phyloP scores from a whole-genome alignment of 2,888 invertebrate genomes.

The Eugnorisma glareosa region DNA sequence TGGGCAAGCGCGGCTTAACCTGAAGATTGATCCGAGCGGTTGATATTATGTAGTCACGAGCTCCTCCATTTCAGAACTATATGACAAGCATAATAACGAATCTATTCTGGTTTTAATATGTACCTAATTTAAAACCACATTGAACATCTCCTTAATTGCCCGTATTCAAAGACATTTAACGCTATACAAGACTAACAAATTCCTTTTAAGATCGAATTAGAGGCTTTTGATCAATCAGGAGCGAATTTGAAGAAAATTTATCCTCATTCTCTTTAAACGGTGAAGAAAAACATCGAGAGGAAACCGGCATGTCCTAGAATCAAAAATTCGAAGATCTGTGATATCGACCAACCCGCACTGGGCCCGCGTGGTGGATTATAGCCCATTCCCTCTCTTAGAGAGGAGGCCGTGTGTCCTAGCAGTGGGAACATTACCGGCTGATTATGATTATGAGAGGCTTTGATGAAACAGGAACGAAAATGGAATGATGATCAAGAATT shows the following conservation, averaged over 20 bases:
- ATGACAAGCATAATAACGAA: neutral
- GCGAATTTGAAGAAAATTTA: neutral
- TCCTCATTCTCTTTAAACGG: neutral
- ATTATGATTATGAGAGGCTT: neutral
- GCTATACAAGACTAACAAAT: neutral
- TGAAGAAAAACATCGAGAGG: neutral
- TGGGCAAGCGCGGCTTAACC: too few species aligned
- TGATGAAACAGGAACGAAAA: neutral
- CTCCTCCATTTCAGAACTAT: neutral
- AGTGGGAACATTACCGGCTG: neutral
- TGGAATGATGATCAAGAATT: neutral
- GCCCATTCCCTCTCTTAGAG: neutral
- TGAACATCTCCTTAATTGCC: neutral
- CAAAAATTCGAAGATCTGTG: neutral
- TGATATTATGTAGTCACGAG: neutral
- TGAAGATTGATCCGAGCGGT: neutral
- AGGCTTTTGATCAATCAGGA: slow-evolving; percentile 16
- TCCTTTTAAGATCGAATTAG: neutral
- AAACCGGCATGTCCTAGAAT: neutral
- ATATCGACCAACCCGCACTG: neutral
- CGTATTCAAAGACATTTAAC: slow-evolving; percentile 19
- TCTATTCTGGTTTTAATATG: neutral
- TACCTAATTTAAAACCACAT: neutral
- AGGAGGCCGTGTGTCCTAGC: neutral
- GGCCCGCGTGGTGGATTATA: neutral